Conservation (phyloP, 2,113 vertebrate species). For the Apistogramma diplotaenia region DNA sequence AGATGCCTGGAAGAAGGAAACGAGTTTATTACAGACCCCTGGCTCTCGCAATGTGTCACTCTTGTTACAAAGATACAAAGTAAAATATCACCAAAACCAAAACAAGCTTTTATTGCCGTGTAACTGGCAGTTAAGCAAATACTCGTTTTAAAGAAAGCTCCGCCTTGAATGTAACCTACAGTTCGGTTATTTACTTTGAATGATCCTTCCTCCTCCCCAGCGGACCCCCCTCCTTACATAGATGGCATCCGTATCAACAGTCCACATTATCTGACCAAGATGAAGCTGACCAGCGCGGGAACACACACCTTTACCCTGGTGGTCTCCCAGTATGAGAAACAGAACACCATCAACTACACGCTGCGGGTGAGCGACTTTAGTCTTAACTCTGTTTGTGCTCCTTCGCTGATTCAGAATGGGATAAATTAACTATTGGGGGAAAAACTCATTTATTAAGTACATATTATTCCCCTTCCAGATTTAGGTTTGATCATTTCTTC, state of each 20-base stretch:
- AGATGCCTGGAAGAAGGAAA: neutral
- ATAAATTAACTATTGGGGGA: too few relatives aligned
- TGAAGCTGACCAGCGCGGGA: slow-evolving; percentile 88
- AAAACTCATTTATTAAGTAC: too few relatives aligned
- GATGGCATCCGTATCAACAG: slow-evolving; percentile 99
- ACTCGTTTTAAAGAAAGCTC: neutral
- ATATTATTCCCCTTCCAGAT: too few relatives aligned
- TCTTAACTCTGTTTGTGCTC: neutral
- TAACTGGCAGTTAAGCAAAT: too few relatives aligned
- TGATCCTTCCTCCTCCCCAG: slow-evolving; percentile 62
- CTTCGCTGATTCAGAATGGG: neutral
- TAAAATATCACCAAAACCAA: neutral
- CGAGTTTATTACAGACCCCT: neutral
- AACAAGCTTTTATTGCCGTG: neutral
- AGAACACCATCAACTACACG: slow-evolving; percentile 98
- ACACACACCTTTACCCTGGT: slow-evolving; percentile 92
- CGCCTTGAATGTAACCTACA: neutral
- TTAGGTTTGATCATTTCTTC: too few relatives aligned
- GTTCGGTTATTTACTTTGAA: neutral
- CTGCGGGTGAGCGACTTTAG: slow-evolving; percentile 78
- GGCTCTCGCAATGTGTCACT: neutral
- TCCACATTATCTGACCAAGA: slow-evolving; percentile 98
- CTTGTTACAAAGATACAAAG: neutral
- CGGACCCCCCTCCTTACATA: slow-evolving; percentile 91
- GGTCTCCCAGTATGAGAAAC: slow-evolving; percentile 98